Percentiles rank a stretch among this genome's conserved stretches.
These are phyloP conservation scores for Cynopterus sphinx DNA, from an alignment of 2,797 vertebrate species.

Conservation along the genomic window DNA sequence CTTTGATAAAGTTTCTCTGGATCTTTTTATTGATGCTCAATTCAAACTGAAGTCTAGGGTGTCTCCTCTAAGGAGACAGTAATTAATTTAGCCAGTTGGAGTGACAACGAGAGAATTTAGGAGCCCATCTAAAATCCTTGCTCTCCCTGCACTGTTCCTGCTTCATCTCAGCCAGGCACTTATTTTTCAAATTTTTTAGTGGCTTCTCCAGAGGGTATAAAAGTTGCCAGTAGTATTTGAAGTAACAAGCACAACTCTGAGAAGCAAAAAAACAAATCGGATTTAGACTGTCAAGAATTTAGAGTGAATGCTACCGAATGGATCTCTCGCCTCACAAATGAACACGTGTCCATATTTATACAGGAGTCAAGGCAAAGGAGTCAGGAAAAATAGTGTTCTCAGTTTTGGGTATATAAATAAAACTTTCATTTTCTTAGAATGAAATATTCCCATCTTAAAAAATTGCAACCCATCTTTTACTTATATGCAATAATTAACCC, in stretches of 20 bases:
- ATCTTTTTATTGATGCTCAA: constrained; percentile 82
- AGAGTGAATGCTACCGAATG: background rate
- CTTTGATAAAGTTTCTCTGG: constrained; percentile 83
- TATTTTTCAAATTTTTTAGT: constrained; percentile 22
- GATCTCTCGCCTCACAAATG: background rate
- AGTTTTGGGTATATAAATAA: constrained; percentile 33
- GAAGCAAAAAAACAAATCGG: constrained; percentile 54
- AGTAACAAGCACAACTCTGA: background rate
- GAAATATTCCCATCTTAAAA: constrained; percentile 62
- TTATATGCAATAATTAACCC: constrained; percentile 78
- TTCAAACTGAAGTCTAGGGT: constrained; percentile 76
- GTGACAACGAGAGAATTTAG: constrained; percentile 63
- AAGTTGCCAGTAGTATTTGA: background rate
- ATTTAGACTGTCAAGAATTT: background rate
- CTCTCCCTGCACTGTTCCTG: constrained; percentile 5
- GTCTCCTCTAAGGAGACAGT: constrained; percentile 67
- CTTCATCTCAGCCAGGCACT: constrained; percentile 24
- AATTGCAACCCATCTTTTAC: constrained; percentile 72
- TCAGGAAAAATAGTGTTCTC: constrained; percentile 15
- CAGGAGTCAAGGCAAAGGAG: background rate
- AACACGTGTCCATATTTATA: constrained; percentile 30
- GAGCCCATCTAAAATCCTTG: constrained; percentile 57
- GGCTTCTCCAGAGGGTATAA: background rate
- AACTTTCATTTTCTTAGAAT: constrained; percentile 68
- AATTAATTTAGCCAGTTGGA: constrained; percentile 77